Evolutionary conservation across 2,797 vertebrate species (phyloP), one percentile per base, ranked within the genome.

Genomic region (Brotula barbata): DNA sequence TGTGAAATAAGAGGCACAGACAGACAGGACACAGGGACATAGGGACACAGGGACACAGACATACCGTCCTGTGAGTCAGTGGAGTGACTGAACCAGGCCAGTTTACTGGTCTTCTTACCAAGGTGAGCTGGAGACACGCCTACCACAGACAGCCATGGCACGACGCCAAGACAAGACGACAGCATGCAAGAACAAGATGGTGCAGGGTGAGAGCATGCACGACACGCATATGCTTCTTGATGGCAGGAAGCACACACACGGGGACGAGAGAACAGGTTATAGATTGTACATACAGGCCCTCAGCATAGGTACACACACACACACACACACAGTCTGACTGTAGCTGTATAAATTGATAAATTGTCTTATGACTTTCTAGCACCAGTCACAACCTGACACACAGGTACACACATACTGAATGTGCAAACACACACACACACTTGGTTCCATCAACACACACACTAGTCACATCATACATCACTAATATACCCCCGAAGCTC

Each of bases 81-180:
- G 81, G 89, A 93, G 88, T 89, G 89, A 92, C 88, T 91, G 88
- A 93, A 93, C 90, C 90, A 93, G 91, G 88, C 80, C 90, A 91
- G 90, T 81, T 86, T 89, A 83, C 90, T 89, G 90, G 85, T 93
- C 90, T 90, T 93, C 91, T 91, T 86, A 87, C 91, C 89, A 85
- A 91, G 80, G 83, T 80, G 88, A 77, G 86, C 85, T 68, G 86
- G 86, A 82, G 86, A 81, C 80, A 89, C 84, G 92, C 86, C 55
- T 56, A 44, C 54, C 60, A 76, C 62, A 65, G 66, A 73, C 58
- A 62, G 43, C 46, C 57, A 53, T 58, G 64, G 60, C 57, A 66
- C 56, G 56, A 65, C 13, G 51, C 60, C 64, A 66, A 54, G 48
- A 64, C 64, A 70, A 71, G 43, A 79, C 36, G 54, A 65, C 58